These are phyloP conservation scores for Anguilla japonica DNA, from an alignment of 2,113 vertebrate genomes.

Conservation along the genomic window DNA sequence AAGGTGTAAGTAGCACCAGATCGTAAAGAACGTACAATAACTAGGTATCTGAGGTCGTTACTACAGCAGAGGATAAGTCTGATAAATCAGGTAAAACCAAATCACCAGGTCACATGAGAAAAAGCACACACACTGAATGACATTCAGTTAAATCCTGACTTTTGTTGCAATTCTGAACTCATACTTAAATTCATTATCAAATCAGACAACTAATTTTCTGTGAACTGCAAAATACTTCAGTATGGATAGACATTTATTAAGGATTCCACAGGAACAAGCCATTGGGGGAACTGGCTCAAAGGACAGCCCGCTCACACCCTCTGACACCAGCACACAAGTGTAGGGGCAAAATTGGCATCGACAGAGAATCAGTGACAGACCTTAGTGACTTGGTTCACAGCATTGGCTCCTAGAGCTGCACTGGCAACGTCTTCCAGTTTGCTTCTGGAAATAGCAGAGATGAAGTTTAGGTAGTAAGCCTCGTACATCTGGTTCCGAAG, in stretches of 20 bases:
- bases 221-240: background rate
- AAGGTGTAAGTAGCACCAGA: background rate
- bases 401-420: slow-evolving; percentile 88
- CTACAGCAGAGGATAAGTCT: no score
- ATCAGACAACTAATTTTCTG: no score
- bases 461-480: slow-evolving; percentile 96
- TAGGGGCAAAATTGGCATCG: background rate
- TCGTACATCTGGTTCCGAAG: slow-evolving; percentile 95
- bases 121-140: no score
- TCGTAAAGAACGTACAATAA: background rate
- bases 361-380: slow-evolving; percentile 61
- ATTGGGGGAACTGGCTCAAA: background rate
- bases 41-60: background rate
- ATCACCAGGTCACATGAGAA: background rate
- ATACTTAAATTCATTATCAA: no score
- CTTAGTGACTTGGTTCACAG: slow-evolving; percentile 91
- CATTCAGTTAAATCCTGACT: no score
- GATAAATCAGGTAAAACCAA: background rate
- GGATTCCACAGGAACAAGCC: background rate
- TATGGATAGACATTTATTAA: background rate
- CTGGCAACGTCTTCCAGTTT: slow-evolving; percentile 98
- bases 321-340: background rate
- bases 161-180: no score
- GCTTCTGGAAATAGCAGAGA: slow-evolving; percentile 97
- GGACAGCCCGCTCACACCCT: background rate